Base-by-base conservation (phyloP, 2,113 vertebrate genomes). In the Apaloderma vittatum region DNA sequence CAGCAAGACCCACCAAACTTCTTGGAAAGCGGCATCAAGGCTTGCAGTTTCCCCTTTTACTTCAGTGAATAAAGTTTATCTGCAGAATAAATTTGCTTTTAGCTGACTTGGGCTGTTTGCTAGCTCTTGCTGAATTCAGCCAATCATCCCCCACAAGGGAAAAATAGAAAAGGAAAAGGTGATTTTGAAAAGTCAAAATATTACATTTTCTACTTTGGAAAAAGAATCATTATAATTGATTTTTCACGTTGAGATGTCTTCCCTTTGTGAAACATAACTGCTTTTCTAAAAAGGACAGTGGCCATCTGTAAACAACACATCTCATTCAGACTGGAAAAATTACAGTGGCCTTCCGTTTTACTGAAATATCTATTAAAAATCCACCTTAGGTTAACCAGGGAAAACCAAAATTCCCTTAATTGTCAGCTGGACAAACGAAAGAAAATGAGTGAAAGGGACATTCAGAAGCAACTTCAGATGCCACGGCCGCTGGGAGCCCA, bases 141-240 rank as follows among this genome's bases (percentile, higher is more conserved):
- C 59, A 55, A 55, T 88, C 76, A 59, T 63, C 37, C 32, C 23
- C 43, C 8, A 1, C 23, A 68, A 65, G 24, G 49, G 61, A 81
- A 87, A 72, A 93, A 75, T 4, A 77, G 34, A 59, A 94, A 94
- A 80, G 29, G 18, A 85, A 90, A 80, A 76, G 7, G 18, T 68
- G 36, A 72, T 84, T 87, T 67, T 91, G 52, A 85, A 86, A 96
- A 95, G 49, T 65, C 27, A 85, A 82, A 96, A 76, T 72, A 94
- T 49, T 93, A 79, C 4, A 19, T 82, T 82, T 87, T 65, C 30
- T 49, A 7, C 72, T 95, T 88, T 76, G 45, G 89, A 91, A 89
- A 62, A 94, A 51, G 8, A 59, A 78, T 88, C 4, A 40, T 52
- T 84, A 48, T 36, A 68, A 87, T 78, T 82, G 58, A 68, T 76